Evolutionary conservation across 2,888 invertebrate genomes (phyloP), one percentile per base, ranked within the genome.

Genomic region (Catocala sponsa): DNA sequence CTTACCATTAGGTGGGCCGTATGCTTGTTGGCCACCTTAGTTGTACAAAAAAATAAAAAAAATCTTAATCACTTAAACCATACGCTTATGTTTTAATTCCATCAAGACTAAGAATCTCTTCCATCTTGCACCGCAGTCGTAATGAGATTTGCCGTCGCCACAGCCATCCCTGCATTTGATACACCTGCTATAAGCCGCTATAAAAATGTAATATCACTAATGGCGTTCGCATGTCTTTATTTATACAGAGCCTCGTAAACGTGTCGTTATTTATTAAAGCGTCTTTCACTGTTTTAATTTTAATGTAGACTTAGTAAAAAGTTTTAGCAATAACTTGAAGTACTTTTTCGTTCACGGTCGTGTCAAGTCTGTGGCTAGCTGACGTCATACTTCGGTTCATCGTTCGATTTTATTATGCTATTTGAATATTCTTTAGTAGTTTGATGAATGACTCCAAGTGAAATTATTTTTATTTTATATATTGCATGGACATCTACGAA

Each of bases 121-220:
- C 59, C 63, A 60, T 38, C 48, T 76, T 75, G 42, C 1, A 64
- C 72, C 78, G 55, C 55, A 50, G 66, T 62, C 63, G 58, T 88
- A 85, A 87, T 83, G 83, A 87, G 82, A 86, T 85, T 84, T 87
- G 76, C 81, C 78, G 82, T 83, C 82, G 77, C 79, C 82, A 78
- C 78, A 74, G 79, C 77, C 78, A 82, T 84, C 82, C 83, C 73
- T 70, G 73, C 80, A 78, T 85, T 84, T 84, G 80, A 85, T 84
- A 87, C 84, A 88, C 86, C 85, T 88, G 85, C 79, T 79, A 84
- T 85, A 82, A 83, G 71, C 79, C 63, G 68, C 79, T 81, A 88
- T 90, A 91, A 91, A 91, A 89, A 72, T 85, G 86, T 90, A 91
- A 92, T 92, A 92, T 86, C 85, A 83, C 89, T 92, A 92, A 92